These are phyloP conservation scores for Myotis planiceps DNA, from an alignment of 2,797 vertebrate genomes.

Conservation along the genomic window DNA sequence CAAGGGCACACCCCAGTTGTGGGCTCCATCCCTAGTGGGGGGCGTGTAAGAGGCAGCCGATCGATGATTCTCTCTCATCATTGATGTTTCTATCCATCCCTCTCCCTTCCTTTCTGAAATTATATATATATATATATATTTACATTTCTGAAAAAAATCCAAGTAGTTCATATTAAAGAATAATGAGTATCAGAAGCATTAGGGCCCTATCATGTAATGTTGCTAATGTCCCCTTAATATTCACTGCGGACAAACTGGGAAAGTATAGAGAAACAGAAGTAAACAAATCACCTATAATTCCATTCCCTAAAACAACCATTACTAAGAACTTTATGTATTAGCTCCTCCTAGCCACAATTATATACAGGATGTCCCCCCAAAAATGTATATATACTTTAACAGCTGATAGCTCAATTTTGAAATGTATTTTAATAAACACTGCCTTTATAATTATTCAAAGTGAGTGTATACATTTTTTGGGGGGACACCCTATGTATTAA, in stretches of 20 bases:
- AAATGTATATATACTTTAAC: too few species aligned
- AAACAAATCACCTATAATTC: neutral
- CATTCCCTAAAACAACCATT: neutral
- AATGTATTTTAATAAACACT: too few species aligned
- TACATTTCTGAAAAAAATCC: conserved; percentile 18
- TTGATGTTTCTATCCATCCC: too few species aligned
- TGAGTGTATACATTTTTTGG: too few species aligned
- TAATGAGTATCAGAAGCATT: neutral
- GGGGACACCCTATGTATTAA: neutral
- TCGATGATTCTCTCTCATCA: too few species aligned
- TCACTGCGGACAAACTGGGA: neutral
- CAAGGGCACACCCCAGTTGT: too few species aligned
- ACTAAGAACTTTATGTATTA: conserved; percentile 3
- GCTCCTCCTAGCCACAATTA: neutral
- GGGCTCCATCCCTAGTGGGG: too few species aligned
- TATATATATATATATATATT: too few species aligned
- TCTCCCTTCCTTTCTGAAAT: too few species aligned
- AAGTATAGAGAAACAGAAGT: conserved; percentile 18
- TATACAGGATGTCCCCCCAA: neutral
- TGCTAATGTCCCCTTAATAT: neutral
- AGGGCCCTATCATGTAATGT: neutral
- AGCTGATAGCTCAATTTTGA: too few species aligned
- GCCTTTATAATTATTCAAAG: too few species aligned
- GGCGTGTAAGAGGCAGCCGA: too few species aligned
- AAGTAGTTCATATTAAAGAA: conserved; percentile 38